Conservation (phyloP, 2,797 vertebrate species). For the Hirundo rustica region DNA sequence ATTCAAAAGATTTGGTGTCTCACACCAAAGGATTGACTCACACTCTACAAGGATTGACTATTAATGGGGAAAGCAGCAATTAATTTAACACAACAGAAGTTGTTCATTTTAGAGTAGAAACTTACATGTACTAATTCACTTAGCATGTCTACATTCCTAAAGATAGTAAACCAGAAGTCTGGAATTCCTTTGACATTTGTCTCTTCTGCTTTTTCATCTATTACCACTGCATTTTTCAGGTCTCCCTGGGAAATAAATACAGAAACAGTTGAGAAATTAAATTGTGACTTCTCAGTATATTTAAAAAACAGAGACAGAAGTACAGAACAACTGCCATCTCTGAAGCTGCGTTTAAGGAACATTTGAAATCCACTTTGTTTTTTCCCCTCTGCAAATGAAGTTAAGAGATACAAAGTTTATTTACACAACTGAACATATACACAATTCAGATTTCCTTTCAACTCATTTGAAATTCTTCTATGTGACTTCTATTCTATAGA, state of each 20-base stretch:
- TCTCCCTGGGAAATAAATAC: constrained; percentile 80
- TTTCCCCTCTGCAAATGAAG: neutral
- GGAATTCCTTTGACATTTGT: constrained; percentile 90
- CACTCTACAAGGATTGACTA: neutral
- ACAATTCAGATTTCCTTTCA: neutral
- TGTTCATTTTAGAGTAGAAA: neutral
- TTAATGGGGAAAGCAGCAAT: neutral
- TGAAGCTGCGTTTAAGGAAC: neutral
- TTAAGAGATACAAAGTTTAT: neutral
- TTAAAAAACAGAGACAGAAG: neutral
- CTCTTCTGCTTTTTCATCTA: constrained; percentile 87
- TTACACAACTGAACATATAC: neutral
- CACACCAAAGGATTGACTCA: neutral
- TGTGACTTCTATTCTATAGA: neutral
- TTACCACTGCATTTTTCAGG: constrained; percentile 87
- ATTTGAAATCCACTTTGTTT: neutral
- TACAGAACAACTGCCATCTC: neutral
- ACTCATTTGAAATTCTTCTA: neutral
- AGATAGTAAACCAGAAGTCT: constrained; percentile 98
- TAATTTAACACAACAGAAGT: neutral
- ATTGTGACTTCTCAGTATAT: neutral
- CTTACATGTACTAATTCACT: constrained; percentile 91
- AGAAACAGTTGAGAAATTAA: neutral
- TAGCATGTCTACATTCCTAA: constrained; percentile 95
- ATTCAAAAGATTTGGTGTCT: neutral